Evolutionary conservation across 2,888 invertebrate genomes (phyloP).

Genomic region (Agrotis ipsilon): DNA sequence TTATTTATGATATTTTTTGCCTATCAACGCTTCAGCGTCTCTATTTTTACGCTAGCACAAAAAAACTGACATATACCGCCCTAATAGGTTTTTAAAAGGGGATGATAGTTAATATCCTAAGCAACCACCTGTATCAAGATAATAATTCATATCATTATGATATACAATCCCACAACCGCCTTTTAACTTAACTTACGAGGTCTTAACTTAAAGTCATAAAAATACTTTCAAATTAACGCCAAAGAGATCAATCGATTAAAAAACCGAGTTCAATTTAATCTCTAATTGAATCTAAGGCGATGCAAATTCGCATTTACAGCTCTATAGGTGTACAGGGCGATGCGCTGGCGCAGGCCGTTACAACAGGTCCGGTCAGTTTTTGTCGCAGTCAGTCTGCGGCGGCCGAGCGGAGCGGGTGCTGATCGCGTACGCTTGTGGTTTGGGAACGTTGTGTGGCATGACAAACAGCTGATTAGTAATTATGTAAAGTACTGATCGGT

Average conservation of each 20-base stretch:
- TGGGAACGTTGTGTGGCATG: slow-evolving; percentile 33
- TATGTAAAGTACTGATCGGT: slow-evolving; percentile 42
- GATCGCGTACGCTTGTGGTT: slow-evolving; percentile 60
- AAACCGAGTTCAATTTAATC: slow-evolving; percentile 55
- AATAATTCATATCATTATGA: slow-evolving; percentile 40
- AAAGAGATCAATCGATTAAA: slow-evolving; percentile 45
- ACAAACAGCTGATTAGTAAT: slow-evolving; percentile 45
- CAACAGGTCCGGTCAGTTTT: slow-evolving; percentile 84
- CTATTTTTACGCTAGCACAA: neutral
- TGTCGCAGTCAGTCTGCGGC: slow-evolving; percentile 65
- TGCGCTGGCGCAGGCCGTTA: slow-evolving; percentile 81
- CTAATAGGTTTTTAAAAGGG: slow-evolving; percentile 18
- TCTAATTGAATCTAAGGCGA: slow-evolving; percentile 64
- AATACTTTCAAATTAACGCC: slow-evolving; percentile 60
- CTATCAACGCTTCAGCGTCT: neutral
- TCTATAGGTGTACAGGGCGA: slow-evolving; percentile 73
- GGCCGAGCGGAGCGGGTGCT: slow-evolving; percentile 56
- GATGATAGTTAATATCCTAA: slow-evolving; percentile 16
- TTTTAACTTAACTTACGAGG: slow-evolving; percentile 36
- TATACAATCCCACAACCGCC: slow-evolving; percentile 14
- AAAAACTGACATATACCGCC: slow-evolving; percentile 1
- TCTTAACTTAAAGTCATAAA: slow-evolving; percentile 34
- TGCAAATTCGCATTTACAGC: slow-evolving; percentile 65
- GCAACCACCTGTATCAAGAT: slow-evolving; percentile 30
- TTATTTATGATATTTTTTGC: neutral